Conservation (phyloP, 2,888 invertebrate species). For the Spodoptera picta region DNA sequence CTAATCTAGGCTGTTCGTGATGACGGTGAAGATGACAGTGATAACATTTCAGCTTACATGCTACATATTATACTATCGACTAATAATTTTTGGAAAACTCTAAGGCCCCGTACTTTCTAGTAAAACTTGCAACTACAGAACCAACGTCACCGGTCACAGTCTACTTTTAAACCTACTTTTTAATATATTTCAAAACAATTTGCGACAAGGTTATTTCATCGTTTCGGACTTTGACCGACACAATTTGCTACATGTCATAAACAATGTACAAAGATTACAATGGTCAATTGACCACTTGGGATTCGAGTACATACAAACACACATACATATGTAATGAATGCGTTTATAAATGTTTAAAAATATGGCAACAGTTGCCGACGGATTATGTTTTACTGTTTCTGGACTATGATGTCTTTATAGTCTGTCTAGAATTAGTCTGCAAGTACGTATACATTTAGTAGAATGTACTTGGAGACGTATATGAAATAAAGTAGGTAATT, state of each 20-base stretch:
- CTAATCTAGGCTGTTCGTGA: too few species aligned
- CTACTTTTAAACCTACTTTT: constrained; percentile 30
- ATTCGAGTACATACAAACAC: constrained; percentile 28
- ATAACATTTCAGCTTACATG: too few species aligned
- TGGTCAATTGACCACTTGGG: constrained; percentile 62
- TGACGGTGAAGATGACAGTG: too few species aligned
- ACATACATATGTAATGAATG: constrained; percentile 21
- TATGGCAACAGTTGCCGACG: neutral
- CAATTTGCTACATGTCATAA: constrained; percentile 49
- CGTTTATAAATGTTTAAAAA: constrained; percentile 24
- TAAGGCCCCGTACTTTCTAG: too few species aligned
- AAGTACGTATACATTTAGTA: neutral
- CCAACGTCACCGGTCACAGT: neutral
- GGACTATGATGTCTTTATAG: too few species aligned
- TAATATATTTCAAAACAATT: constrained; percentile 48
- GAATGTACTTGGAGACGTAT: too few species aligned
- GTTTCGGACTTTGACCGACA: constrained; percentile 58
- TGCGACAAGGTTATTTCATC: constrained; percentile 55
- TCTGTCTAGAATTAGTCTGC: neutral
- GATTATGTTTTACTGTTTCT: neutral
- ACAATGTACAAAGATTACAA: constrained; percentile 46
- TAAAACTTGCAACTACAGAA: too few species aligned
- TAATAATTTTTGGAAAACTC: too few species aligned
- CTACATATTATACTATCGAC: too few species aligned
- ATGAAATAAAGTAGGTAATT: too few species aligned